A percentile compares a stretch with the other conserved stretches of the same genome.
These are phyloP conservation scores for Drosophila micromelanica DNA, from an alignment of 1,140 invertebrate species.

Conservation along the genomic window DNA sequence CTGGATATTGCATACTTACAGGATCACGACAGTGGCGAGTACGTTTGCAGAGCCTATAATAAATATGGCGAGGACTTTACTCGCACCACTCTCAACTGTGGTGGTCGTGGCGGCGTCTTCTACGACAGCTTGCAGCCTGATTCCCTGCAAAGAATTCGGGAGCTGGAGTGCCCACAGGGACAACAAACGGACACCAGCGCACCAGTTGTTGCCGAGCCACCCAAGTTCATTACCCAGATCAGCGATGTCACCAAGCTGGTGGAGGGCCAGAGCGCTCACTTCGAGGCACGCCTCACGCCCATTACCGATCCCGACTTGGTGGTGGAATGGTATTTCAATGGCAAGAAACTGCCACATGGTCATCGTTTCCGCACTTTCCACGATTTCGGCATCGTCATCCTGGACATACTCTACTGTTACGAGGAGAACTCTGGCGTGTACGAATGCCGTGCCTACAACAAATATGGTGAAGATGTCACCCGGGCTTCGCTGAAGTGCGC, in stretches of 20 bases:
- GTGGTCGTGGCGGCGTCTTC: conserved; percentile 95
- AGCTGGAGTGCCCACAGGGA: conserved; percentile 90
- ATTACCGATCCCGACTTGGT: conserved; percentile 96
- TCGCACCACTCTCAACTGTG: conserved; percentile 91
- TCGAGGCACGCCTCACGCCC: conserved; percentile 95
- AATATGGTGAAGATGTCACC: conserved; percentile 95
- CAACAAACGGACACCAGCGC: conserved; percentile 87
- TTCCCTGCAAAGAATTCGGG: conserved; percentile 94
- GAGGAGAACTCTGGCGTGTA: conserved; percentile 98
- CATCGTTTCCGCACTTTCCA: conserved; percentile 98
- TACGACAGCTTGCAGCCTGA: conserved; percentile 97
- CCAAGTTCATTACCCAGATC: conserved; percentile 95
- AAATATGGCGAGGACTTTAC: conserved; percentile 96
- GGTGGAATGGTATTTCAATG: conserved; percentile 98
- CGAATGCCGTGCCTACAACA: conserved; percentile 96
- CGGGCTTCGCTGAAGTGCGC: conserved; percentile 93
- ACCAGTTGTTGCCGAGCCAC: conserved; percentile 91
- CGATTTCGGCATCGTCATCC: conserved; percentile 98
- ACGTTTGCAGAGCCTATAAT: conserved; percentile 94
- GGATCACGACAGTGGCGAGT: conserved; percentile 96
- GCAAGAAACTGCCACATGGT: conserved; percentile 95
- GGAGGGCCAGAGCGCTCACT: conserved; percentile 97
- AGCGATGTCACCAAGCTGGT: conserved; percentile 91
- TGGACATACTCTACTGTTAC: conserved; percentile 98
- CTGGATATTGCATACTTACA: conserved; percentile 97